A percentile compares a stretch with the other conserved stretches of the same genome.
phyloP scores from a whole-genome alignment of 2,888 invertebrate genomes.

The Nysson spinosus region DNA sequence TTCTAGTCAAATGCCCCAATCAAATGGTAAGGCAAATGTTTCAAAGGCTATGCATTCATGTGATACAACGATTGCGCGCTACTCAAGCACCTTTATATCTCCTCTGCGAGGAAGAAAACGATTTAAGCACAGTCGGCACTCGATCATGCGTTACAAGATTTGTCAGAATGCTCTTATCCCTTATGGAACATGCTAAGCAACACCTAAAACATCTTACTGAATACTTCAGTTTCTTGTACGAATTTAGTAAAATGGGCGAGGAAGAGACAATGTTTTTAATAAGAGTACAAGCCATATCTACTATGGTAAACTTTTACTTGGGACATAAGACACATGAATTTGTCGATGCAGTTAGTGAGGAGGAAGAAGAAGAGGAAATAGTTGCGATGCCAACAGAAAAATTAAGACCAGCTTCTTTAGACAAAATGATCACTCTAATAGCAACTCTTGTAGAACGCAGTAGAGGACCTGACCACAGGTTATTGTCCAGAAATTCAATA shows the following conservation, averaged over 20 bases:
- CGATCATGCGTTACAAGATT: conserved; percentile 95
- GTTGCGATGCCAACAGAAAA: conserved; percentile 85
- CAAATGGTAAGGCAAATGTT: conserved; percentile 99
- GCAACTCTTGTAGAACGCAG: conserved; percentile 93
- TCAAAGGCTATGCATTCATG: conserved; percentile 95
- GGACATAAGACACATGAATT: conserved; percentile 88
- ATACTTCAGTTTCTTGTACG: conserved; percentile 94
- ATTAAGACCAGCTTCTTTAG: conserved; percentile 92
- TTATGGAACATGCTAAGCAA: conserved; percentile 92
- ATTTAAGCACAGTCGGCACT: conserved; percentile 80
- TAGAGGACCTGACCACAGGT: conserved; percentile 84
- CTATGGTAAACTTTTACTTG: conserved; percentile 94
- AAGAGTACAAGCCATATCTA: conserved; percentile 91
- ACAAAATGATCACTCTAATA: conserved; percentile 96
- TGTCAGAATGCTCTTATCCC: conserved; percentile 90
- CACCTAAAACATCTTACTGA: conserved; percentile 93
- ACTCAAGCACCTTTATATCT: conserved; percentile 84
- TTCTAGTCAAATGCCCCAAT: conserved; percentile 96
- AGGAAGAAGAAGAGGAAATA: conserved; percentile 85
- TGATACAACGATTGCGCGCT: conserved; percentile 90
- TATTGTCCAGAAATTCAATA: conserved; percentile 5
- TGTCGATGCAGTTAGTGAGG: conserved; percentile 85
- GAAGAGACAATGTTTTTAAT: conserved; percentile 94
- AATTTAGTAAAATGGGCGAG: conserved; percentile 97
- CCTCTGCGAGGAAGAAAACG: conserved; percentile 81